These are phyloP conservation scores for Macropus fuliginosus DNA, from an alignment of 2,797 vertebrate species.

Conservation along the genomic window DNA sequence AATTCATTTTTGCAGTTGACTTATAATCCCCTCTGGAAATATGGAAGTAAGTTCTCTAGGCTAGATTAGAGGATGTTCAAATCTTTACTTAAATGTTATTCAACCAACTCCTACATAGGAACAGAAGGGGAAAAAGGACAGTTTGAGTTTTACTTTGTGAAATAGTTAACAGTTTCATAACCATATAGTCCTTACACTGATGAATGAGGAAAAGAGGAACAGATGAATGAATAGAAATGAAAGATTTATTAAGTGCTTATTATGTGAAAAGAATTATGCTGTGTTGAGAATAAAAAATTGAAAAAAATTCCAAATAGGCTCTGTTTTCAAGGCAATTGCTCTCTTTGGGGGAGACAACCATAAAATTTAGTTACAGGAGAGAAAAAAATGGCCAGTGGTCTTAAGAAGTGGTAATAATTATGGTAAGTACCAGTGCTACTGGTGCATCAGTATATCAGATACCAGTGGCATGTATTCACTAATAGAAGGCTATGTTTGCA, in stretches of 20 bases:
- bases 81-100: not conserved
- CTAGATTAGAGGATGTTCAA: not conserved
- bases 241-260: not conserved
- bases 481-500: not conserved
- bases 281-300: not conserved
- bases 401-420: not conserved
- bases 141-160: not conserved
- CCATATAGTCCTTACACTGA: not conserved
- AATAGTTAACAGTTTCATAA: not conserved
- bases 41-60: not conserved
- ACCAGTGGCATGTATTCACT: not conserved
- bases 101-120: not conserved
- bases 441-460: not conserved
- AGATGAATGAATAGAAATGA: not conserved
- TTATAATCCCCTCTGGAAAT: not conserved
- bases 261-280: not conserved
- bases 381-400: not conserved
- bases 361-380: not conserved
- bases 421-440: not conserved
- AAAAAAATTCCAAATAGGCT: not conserved
- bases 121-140: not conserved
- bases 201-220: not conserved
- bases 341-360: not conserved
- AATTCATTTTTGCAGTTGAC: not conserved
- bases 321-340: not conserved